Percentiles rank a stretch among this genome's conserved stretches.
Conservation (phyloP, 2,797 vertebrate genomes). For the Miichthys miiuy region DNA sequence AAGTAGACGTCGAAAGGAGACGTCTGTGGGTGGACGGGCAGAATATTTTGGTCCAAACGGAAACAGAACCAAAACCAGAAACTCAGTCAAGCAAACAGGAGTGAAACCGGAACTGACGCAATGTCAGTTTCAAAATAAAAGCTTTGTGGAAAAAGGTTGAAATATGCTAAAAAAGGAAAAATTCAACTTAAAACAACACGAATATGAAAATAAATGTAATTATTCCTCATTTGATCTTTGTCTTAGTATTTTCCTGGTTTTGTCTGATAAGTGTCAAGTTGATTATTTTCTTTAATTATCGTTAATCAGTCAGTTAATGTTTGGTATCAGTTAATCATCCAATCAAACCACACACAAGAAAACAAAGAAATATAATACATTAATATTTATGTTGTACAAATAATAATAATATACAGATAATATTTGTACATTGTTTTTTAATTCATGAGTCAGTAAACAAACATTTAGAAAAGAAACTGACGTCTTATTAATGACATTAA, state of each 20-base stretch:
- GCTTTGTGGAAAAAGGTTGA: background rate
- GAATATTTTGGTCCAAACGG: slow-evolving; percentile 43
- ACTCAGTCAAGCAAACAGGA: background rate
- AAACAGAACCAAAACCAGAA: slow-evolving; percentile 52
- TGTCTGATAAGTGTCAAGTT: background rate
- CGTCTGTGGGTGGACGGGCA: slow-evolving; percentile 8
- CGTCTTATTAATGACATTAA: too few species aligned
- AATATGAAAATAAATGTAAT: background rate
- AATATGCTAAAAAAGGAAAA: background rate
- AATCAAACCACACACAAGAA: background rate
- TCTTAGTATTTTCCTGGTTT: too few species aligned
- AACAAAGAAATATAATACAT: too few species aligned
- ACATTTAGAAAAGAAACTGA: too few species aligned
- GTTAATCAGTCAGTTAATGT: background rate
- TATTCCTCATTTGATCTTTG: too few species aligned
- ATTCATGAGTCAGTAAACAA: too few species aligned
- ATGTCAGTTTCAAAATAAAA: slow-evolving; percentile 21
- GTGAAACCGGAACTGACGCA: background rate
- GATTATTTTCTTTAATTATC: background rate
- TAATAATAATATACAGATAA: too few species aligned
- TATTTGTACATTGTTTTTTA: too few species aligned
- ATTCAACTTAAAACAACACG: too few species aligned
- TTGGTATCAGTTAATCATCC: background rate
- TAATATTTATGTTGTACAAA: too few species aligned
- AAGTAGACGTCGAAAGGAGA: too few species aligned